Percentiles rank a stretch among this genome's conserved stretches.
Conservation (phyloP, 2,888 invertebrate species). For the Cactoblastis cactorum region DNA sequence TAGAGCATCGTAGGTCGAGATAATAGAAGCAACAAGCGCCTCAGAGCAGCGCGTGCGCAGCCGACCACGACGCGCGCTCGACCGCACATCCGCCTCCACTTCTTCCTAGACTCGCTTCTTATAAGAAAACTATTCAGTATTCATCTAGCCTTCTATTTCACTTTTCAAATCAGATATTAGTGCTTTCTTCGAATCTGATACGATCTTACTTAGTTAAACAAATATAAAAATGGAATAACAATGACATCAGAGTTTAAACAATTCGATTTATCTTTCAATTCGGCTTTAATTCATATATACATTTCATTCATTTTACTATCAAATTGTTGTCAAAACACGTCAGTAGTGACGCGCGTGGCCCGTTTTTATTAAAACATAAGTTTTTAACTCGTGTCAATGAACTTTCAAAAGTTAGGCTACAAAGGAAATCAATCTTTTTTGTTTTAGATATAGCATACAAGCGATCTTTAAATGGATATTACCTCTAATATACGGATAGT, state of each 20-base stretch:
- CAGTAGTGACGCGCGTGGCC: slow-evolving; percentile 33
- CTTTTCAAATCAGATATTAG: background rate
- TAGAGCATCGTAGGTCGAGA: slow-evolving; percentile 9
- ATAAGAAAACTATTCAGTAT: slow-evolving; percentile 9
- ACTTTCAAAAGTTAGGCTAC: slow-evolving; percentile 35
- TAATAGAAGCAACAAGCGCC: slow-evolving; percentile 29
- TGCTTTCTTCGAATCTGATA: background rate
- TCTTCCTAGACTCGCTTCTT: slow-evolving; percentile 47
- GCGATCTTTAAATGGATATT: slow-evolving; percentile 17
- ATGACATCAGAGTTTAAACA: no score
- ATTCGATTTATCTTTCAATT: no score
- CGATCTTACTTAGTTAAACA: background rate
- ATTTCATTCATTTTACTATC: slow-evolving; percentile 40
- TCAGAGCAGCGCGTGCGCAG: slow-evolving; percentile 61
- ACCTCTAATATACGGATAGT: background rate
- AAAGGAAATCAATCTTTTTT: slow-evolving; percentile 24
- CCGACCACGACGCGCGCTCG: slow-evolving; percentile 55
- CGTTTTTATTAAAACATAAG: slow-evolving; percentile 24
- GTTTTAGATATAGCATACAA: slow-evolving; percentile 11
- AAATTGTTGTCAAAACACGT: slow-evolving; percentile 42
- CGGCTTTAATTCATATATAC: background rate
- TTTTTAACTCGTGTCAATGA: slow-evolving; percentile 46
- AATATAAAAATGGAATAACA: no score
- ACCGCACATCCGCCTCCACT: slow-evolving; percentile 46
- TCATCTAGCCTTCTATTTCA: slow-evolving; percentile 1